These are phyloP conservation scores for Podocnemis expansa DNA, from an alignment of 2,113 vertebrate genomes.

Conservation along the genomic window DNA sequence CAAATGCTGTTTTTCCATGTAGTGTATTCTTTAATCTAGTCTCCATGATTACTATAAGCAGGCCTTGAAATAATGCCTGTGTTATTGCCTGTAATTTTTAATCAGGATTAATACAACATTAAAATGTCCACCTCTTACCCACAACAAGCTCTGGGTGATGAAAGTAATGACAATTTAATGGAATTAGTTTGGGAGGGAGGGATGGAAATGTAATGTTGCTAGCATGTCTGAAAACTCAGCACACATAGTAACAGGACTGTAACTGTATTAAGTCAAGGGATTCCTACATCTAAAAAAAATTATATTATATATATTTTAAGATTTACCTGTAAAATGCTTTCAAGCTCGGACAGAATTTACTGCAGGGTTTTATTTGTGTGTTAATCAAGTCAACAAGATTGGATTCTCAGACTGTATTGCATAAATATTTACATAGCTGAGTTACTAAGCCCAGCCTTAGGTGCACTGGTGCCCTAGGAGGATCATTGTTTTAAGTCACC, in stretches of 20 bases:
- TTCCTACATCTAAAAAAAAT: neutral
- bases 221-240: neutral
- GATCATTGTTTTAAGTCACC: neutral
- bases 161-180: neutral
- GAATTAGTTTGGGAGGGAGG: neutral
- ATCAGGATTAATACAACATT: neutral
- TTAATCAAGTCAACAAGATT: neutral
- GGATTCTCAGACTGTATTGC: neutral
- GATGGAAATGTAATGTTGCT: neutral
- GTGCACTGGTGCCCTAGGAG: accelerated
- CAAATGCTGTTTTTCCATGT: neutral
- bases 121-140: neutral
- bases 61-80: neutral
- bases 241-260: neutral
- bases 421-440: neutral
- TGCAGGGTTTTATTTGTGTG: neutral
- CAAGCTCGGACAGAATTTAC: neutral
- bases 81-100: neutral
- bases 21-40: neutral
- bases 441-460: neutral
- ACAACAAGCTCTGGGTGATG: neutral
- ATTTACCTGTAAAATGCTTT: neutral
- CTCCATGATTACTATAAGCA: neutral
- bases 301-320: too few relatives aligned
- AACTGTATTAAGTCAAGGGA: neutral